These are phyloP conservation scores for Istiophorus platypterus DNA, from an alignment of 2,113 vertebrate species.

Conservation along the genomic window DNA sequence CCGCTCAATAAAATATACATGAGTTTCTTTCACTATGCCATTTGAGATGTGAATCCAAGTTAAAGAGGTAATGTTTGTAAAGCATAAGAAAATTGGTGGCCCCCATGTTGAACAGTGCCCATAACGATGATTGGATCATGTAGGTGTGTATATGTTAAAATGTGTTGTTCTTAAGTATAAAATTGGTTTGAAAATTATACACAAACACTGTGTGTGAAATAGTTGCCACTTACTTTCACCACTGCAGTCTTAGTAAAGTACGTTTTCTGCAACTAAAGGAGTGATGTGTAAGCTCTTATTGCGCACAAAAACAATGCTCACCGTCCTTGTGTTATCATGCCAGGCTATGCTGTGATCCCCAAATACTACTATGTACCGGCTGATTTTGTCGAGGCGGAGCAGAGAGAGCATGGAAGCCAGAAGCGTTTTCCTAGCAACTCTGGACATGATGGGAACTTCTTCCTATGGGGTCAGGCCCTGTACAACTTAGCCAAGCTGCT, in stretches of 20 bases:
- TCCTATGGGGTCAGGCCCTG: slow-evolving; percentile 96
- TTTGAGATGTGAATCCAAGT: too few species aligned
- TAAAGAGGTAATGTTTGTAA: too few species aligned
- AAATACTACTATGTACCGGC: slow-evolving; percentile 97
- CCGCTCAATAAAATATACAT: too few species aligned
- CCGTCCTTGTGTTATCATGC: not conserved
- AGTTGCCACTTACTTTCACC: not conserved
- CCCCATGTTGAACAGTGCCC: not conserved
- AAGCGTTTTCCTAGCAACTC: slow-evolving; percentile 95
- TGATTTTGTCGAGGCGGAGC: slow-evolving; percentile 94
- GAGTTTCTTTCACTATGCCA: too few species aligned
- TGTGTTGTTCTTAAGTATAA: not conserved
- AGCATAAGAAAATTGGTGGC: too few species aligned
- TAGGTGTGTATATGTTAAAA: too few species aligned
- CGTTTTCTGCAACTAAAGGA: too few species aligned
- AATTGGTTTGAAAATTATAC: not conserved
- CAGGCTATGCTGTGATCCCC: slow-evolving; percentile 92
- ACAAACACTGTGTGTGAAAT: not conserved
- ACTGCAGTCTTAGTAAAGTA: too few species aligned
- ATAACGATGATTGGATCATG: not conserved
- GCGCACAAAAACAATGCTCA: not conserved
- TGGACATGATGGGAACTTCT: slow-evolving; percentile 92
- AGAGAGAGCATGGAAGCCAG: slow-evolving; percentile 93
- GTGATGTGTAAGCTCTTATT: too few species aligned
- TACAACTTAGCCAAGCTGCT: slow-evolving; percentile 94